Base-by-base conservation (phyloP, 2,888 invertebrate species). In the Athripsodes cinereus region DNA sequence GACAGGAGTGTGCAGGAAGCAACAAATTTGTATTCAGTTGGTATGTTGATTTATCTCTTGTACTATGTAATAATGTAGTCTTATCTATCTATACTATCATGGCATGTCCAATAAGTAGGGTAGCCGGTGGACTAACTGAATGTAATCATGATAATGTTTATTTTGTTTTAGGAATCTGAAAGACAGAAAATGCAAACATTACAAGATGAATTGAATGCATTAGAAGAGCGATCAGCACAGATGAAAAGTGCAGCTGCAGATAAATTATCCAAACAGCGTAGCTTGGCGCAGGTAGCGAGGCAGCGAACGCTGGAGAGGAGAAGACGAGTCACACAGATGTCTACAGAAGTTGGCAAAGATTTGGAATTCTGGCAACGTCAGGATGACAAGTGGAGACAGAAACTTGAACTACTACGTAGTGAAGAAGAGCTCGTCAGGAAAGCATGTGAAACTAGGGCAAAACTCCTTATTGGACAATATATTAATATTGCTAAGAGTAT, bases 301-400 rank as follows among this genome's bases (percentile, higher is more conserved):
- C 46, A 55, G 35, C 48, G 52, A 16, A 31, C 54, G 10, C 20
- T 26, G 2, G 47, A 55, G 13, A 55, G 55, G 26, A 52, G 50
- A 31, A 34, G 31, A 11, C 35, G 19, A 6, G 2, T 31, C 16
- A 16, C 31, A 19, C 22, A 57, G 8, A n/a, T 48, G 22, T 18
- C 31, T 20, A 35, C 16, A 19, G 51, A 62, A 18, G 31, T 31
- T 3, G 26, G 47, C 1, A 35, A 50, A 2, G 34, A 60, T 10
- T 35, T 53, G 1, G 31, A 50, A n/a, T 20, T 55, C 44, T 60
- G 60, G 62, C 46, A 54, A 21, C 35, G 49, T 3, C 55, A 60
- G 21, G 53, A 62, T 21, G 35, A 34, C 53, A 62, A 58, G 46
- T 60, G 60, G 62, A 46, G 49, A 19, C 13, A 52, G 3, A 53